A percentile compares a stretch with the other conserved stretches of the same genome.
These are phyloP conservation scores for Sminthurides aquaticus DNA, from an alignment of 2,888 invertebrate species.

Conservation along the genomic window DNA sequence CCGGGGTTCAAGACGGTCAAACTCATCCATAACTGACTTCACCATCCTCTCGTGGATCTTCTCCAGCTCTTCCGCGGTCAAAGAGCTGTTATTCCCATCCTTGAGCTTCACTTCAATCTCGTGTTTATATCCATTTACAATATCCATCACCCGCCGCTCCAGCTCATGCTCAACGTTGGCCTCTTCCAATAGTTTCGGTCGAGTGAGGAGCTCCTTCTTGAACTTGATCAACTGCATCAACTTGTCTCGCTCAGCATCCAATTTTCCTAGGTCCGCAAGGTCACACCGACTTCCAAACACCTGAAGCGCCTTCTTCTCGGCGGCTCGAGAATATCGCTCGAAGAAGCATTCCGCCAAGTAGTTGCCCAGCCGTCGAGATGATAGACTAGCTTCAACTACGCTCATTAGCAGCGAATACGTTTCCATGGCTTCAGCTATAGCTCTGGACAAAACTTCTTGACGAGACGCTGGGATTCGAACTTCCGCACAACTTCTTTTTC, in stretches of 20 bases:
- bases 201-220: background rate
- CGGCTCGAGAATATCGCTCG: conserved; percentile 2
- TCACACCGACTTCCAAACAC: background rate
- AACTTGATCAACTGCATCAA: conserved; percentile 4
- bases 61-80: conserved; percentile 1
- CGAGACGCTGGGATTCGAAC: background rate
- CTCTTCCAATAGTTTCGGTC: background rate
- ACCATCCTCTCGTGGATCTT: background rate
- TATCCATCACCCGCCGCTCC: background rate
- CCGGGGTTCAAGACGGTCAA: background rate
- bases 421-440: conserved; percentile 3
- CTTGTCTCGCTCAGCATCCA: background rate
- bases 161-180: background rate
- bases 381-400: background rate
- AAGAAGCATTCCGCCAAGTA: conserved; percentile 5
- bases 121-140: background rate
- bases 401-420: conserved; percentile 1
- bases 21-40: background rate
- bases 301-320: conserved; percentile 3
- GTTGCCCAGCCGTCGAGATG: background rate
- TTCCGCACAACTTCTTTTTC: background rate
- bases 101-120: background rate
- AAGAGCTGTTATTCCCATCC: background rate
- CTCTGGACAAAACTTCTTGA: background rate
- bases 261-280: background rate